Evolutionary conservation across 35 echinoderm and acorn worm species (phyloP).

Genomic region (Holothuria glaberrima): DNA sequence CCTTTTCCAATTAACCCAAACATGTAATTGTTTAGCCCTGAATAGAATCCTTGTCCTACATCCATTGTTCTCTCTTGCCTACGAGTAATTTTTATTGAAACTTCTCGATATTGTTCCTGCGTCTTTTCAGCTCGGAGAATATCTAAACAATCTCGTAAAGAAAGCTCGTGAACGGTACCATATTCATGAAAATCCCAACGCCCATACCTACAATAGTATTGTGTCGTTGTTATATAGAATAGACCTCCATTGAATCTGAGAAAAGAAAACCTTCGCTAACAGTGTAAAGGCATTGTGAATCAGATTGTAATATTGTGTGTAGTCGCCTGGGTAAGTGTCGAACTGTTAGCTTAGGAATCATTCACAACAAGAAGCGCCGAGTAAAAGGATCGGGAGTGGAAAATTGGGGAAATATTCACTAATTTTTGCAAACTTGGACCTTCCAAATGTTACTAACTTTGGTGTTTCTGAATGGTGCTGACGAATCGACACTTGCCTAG

Average conservation of each 20-base stretch:
- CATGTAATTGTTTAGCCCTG: conserved; percentile 36
- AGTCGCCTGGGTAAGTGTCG: conserved; percentile 36
- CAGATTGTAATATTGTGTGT: conserved; percentile 32
- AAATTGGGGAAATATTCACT: conserved; percentile 6
- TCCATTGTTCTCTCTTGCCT: conserved; percentile 15
- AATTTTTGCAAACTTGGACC: background rate
- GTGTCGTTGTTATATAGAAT: conserved; percentile 44
- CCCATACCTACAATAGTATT: conserved; percentile 48
- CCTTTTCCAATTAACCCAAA: conserved; percentile 25
- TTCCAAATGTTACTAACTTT: background rate
- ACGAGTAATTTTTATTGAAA: conserved; percentile 39
- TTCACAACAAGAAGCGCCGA: conserved; percentile 41
- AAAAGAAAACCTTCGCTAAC: conserved; percentile 43
- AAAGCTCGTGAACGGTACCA: conserved; percentile 39
- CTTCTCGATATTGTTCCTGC: conserved; percentile 39
- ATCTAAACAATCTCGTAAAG: conserved; percentile 37
- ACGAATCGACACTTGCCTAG: background rate
- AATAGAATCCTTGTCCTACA: conserved; percentile 9
- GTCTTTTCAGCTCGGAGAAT: conserved; percentile 27
- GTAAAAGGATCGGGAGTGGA: conserved; percentile 12
- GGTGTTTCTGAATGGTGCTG: conserved; percentile 29
- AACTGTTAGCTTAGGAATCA: conserved; percentile 45
- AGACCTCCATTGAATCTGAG: conserved; percentile 21
- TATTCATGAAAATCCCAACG: conserved; percentile 55
- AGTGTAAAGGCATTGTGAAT: conserved; percentile 33